Base-by-base conservation (phyloP, 2,797 vertebrate genomes). In the Cottoperca gobio region DNA sequence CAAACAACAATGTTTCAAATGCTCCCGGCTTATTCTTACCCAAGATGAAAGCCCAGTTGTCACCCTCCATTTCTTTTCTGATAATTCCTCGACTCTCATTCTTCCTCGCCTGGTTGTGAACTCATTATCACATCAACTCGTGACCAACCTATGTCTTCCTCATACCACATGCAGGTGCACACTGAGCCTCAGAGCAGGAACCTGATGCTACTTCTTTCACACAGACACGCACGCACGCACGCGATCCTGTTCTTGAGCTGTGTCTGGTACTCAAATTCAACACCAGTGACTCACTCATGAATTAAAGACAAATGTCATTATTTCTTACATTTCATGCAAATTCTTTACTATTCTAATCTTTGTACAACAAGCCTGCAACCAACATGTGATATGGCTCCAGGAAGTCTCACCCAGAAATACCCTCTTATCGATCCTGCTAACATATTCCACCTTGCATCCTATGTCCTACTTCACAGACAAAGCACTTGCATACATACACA, bases 11-110 rank as follows among this genome's bases (percentile, higher is more conserved):
- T 1, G 60, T 63, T 31, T 48, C 23, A 43, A 24, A 70, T 2
- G 4, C 40, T 48, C 21, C 37, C 24, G 11, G 35, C 19, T 52
- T 13, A 40, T 68, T 71, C 91, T 91, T 89, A 92, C 91, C 91
- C 78, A 49, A 81, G 42, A 92, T 89, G 35, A 93, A 93, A 81
- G 88, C 87, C 91, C 89, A 92, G 88, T 80, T 89, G 80, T 92
- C 89, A 21, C 87, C 89, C 58, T 93, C 91, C 92, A 92, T 93
- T 74, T 77, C 31, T 60, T 71, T 58, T 72, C 68, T 52, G 63
- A 35, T 65, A 52, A 53, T 39, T 82, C 64, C 48, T 66, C n/a
- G 11, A 55, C 66, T 75, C 43, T 89, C 91, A 92, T 92, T 63
- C 85, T 88, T 73, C 52, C 49, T 66, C 2, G 37, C 58, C 42